Evolutionary conservation across 2,113 vertebrate species (phyloP), one percentile per base, ranked within the genome.

Genomic region (Phyllopteryx taeniolatus): DNA sequence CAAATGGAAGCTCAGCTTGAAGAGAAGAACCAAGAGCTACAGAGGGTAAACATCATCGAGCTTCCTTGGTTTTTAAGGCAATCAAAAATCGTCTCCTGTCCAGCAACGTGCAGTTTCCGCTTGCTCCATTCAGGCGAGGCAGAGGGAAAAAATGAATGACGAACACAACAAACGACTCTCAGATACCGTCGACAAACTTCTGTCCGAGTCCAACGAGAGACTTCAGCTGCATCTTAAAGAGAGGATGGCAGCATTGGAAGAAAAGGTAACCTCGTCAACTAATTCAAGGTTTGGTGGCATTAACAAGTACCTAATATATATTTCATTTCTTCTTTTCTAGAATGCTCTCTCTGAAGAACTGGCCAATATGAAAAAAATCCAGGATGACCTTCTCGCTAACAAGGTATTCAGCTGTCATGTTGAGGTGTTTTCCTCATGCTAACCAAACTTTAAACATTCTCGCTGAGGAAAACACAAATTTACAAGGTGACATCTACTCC

Each of bases 101-200:
- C 31, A 12, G n/a, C 43, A 13, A 59, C 9, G 20, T 43, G 14
- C 15, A n/a, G 39, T 44, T 33, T 54, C 10, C 5, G 9, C 47
- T 54, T 39, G 33, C 75, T 77, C 20, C 8, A 71, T 79, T 31
- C 65, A 96, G 95, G 96, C 96, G 0, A 93, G 96, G 80, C 96
- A 96, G 87, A 91, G 96, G 83, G 96, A 97, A 86, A 95, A 95
- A 85, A 97, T 97, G 96, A 97, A 96, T 1, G 96, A 97, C 0
- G 96, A 97, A 82, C 95, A 97, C 88, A 97, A 97, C 80, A 96
- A 96, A 70, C 93, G 96, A 35, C 94, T 97, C 74, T 97, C 96
- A 0, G 96, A 97, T 67, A 96, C 96, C 0, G 96, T 97, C 70
- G 96, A 97, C 91, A 96, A 96, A 80, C 92, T 97, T 72, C 90